Evolutionary conservation across 2,113 vertebrate species (phyloP), one percentile per base, ranked within the genome.

Genomic region (Ceyx melanurus): DNA sequence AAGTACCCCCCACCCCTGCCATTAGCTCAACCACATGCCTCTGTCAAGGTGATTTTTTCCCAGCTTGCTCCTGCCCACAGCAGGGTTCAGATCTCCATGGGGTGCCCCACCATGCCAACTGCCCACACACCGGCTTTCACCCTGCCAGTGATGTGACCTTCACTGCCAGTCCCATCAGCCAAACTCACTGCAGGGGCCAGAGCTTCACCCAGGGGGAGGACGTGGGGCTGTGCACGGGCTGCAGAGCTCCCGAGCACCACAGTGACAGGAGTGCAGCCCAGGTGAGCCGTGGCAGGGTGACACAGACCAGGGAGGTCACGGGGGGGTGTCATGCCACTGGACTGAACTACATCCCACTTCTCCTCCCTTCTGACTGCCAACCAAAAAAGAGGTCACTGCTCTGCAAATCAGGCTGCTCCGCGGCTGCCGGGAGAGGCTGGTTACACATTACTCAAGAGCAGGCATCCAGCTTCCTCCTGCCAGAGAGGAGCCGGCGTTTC

Each of bases 401-500:
- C 88, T 84, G 84, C 74, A 88, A 95, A 90, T 62, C 68, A 86
- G 83, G 28, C 40, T 6, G 64, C 65, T 77, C 25, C 0, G 26
- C 6, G 61, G 84, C 84, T 66, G 74, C 50, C 0, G 35, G 75
- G 83, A 87, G 76, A 92, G 78, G 79, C 71, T 91, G 89, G 92
- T 96, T 96, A 96, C 42, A 88, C 86, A 95, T 95, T 96, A 95
- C 91, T 90, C 93, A 96, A 95, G 82, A 91, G 54, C 87, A 91
- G 50, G 54, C 81, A 84, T 71, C 45, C 80, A 72, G 57, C 79
- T 96, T 93, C 91, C 86, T 86, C 76, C 83, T 81, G 70, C 88
- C 90, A 90, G 93, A 16, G 25, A 4, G 11, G 9, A 76, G 72
- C 15, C 56, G 48, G 79, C 1, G 4, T 43, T 68, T 56, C 82